Conservation (phyloP, 1,140 invertebrate genomes). For the Orussus abietinus region DNA sequence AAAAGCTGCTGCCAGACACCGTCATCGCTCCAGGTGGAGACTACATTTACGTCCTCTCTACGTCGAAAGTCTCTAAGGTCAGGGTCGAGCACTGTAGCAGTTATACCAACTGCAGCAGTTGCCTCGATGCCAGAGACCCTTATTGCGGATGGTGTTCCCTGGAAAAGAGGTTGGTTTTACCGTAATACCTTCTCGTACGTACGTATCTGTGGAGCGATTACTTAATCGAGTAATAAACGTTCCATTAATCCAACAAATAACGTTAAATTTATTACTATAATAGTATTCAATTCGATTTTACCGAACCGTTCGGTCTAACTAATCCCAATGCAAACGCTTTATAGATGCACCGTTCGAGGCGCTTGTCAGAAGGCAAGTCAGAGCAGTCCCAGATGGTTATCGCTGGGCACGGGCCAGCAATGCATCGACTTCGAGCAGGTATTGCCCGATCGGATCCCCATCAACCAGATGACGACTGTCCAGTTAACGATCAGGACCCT, state of each 20-base stretch:
- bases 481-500: slow-evolving; percentile 84
- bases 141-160: slow-evolving; percentile 98
- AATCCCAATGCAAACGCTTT: too few relatives aligned
- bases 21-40: slow-evolving; percentile 73
- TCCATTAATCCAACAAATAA: too few relatives aligned
- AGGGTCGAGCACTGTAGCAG: slow-evolving; percentile 88
- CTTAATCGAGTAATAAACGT: too few relatives aligned
- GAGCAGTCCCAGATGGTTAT: slow-evolving; percentile 88
- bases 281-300: too few relatives aligned
- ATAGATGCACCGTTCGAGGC: slow-evolving; percentile 78
- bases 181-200: too few relatives aligned
- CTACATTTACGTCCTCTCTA: slow-evolving; percentile 70
- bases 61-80: slow-evolving; percentile 78
- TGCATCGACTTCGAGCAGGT: slow-evolving; percentile 96
- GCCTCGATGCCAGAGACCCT: slow-evolving; percentile 89
- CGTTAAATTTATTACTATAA: too few relatives aligned
- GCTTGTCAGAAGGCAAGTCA: slow-evolving; percentile 86
- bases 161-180: slow-evolving; percentile 90
- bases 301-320: too few relatives aligned
- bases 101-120: slow-evolving; percentile 84
- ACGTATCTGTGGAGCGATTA: too few relatives aligned
- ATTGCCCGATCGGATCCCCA: slow-evolving; percentile 82
- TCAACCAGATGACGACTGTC: slow-evolving; percentile 78
- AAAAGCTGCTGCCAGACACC: slow-evolving; percentile 77
- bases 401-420: slow-evolving; percentile 84